Evolutionary conservation across 2,113 vertebrate genomes (phyloP).

Genomic region (Misgurnus anguillicaudatus): DNA sequence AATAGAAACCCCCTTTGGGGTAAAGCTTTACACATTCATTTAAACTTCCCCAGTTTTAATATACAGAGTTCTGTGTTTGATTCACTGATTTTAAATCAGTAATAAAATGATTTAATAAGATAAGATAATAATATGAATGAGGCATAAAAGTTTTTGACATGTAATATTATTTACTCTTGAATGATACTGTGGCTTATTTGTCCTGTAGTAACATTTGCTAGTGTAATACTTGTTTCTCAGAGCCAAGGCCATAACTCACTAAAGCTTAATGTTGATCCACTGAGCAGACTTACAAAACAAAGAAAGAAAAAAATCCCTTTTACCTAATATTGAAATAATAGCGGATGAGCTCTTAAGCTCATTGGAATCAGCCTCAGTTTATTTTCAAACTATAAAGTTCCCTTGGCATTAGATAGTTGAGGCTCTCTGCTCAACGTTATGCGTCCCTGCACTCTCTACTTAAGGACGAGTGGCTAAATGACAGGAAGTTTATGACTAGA

Average conservation of each 20-base stretch:
- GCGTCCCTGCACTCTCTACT: background rate
- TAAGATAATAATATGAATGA: too few relatives aligned
- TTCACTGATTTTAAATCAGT: background rate
- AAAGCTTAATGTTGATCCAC: background rate
- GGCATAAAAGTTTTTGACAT: too few relatives aligned
- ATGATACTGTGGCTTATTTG: background rate
- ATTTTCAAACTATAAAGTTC: conserved; percentile 18
- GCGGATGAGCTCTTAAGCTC: background rate
- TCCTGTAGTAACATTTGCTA: background rate
- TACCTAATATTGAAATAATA: background rate
- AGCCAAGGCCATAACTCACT: background rate
- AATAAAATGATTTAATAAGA: background rate
- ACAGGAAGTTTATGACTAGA: conserved; percentile 60
- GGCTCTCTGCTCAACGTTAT: conserved; percentile 3
- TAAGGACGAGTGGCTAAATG: conserved; percentile 14
- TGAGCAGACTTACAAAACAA: background rate
- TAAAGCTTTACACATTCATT: background rate
- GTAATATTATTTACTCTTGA: too few relatives aligned
- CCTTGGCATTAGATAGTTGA: conserved; percentile 1
- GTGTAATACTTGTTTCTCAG: background rate
- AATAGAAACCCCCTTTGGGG: background rate
- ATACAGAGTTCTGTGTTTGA: background rate
- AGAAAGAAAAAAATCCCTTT: conserved; percentile 2
- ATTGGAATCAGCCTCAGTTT: background rate
- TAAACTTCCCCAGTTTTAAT: background rate